Base-by-base conservation (phyloP, 2,888 invertebrate genomes). In the Zhuqinia jingwanae region DNA sequence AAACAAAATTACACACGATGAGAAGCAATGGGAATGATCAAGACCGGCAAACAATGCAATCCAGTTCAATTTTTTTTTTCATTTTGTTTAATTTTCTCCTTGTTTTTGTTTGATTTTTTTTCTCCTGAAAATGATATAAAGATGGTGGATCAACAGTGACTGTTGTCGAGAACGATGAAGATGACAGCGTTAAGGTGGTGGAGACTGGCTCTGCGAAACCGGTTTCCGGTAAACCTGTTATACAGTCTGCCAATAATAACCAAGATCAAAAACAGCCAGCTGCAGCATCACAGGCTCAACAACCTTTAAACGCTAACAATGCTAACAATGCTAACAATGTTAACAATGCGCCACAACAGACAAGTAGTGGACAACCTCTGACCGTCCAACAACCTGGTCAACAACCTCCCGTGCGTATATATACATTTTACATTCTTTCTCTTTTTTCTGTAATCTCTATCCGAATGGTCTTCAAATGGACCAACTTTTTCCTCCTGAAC, bases 121-220 rank as follows among this genome's bases (percentile, higher is more conserved):
- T 50, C 15, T 53, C 53, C 5, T 79, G 42, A 25, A 17, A 20
- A 2, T 13, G 11, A 15, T 68, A 17, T 73, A 8, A n/a, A 78
- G 78, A 78, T 70, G 70, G 68, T 78, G 85, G 70, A 25, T 70
- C 78, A 15, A 20, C 47, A 68, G 78, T 78, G 58, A 82, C 73
- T 20, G 70, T 78, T 30, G 50, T 78, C 17, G 78, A 85, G 60
- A 80, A 78, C 68, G 78, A 85, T 63, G 77, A 77, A 56, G 79
- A 63, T 78, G 77, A 77, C 76, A 78, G 88, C 70, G 65, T 81
- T 30, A 70, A 76, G 60, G 89, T 88, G 6, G 88, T 90, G 68
- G 89, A 90, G 88, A 90, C 90, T 87, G 90, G 90, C 85, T 90
- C 90, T 58, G 90, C 84, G 20, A 83, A 89, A 77, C 90, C 90